Base-by-base conservation (phyloP, 2,888 invertebrate species). In the Lithophane semibrunnea region DNA sequence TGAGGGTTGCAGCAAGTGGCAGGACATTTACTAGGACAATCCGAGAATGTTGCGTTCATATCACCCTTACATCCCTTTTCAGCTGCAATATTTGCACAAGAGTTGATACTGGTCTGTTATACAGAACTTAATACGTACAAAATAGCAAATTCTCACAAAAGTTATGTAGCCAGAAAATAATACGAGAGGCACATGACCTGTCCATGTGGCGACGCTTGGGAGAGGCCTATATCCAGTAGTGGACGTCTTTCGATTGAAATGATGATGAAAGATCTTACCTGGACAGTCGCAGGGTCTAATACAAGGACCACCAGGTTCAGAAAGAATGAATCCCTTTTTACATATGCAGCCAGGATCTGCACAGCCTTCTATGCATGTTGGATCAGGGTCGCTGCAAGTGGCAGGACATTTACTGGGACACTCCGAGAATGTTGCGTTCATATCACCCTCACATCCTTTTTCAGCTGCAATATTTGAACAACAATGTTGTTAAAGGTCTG, bases 41-140 rank as follows among this genome's bases (percentile, higher is more conserved):
- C 60, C 24, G 78, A 88, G 66, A 74, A 85, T 1, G 82, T 85
- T 42, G 92, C 90, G 58, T 93, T 93, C 9, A 65, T 68, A 42
- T 91, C 92, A 8, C 88, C 89, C 0, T 86, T 80, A 79, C 73
- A 85, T 29, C 64, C 63, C 13, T 12, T 29, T 13, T 10, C 7
- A 24, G 77, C 82, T 83, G 77, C 3, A 79, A 79, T 16, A 16
- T 16, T 13, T 49, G 16, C 4, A 49, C 16, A 13, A 49, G 16
- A 13, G 44, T 49, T 49, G 16, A 0, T 49, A 49, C 49, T 16
- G 5, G 49, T 49, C 49, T 5, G 16, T 2, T 18, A 7, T 47
- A 13, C 47, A 47, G 13, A 13, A 47, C 47, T 12, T 13, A 12
- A 47, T 47, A 13, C 47, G 3, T 47, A 1, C 7, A 52, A 2